Conservation (phyloP, 2,113 vertebrate species). For the Apaloderma vittatum region DNA sequence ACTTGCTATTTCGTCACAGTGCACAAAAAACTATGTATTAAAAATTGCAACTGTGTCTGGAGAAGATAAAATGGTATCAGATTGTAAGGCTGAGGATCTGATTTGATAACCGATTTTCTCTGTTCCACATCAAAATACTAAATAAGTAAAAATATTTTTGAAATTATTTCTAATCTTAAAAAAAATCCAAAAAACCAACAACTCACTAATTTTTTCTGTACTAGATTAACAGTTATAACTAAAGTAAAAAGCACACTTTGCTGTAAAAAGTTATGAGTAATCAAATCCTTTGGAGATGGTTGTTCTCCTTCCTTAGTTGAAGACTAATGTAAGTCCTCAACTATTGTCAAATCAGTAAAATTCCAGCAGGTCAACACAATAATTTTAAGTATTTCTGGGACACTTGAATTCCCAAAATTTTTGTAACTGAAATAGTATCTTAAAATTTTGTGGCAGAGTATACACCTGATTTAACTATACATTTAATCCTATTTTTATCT, state of each 20-base stretch:
- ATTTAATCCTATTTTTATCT: background rate
- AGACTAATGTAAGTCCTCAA: background rate
- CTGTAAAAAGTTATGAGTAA: background rate
- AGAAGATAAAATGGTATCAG: slow-evolving; percentile 25
- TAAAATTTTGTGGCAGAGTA: background rate
- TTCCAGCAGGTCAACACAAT: fast-evolving
- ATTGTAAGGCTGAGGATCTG: background rate
- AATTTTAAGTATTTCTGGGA: background rate
- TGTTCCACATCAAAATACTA: background rate
- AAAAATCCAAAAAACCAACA: background rate
- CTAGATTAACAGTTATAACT: background rate
- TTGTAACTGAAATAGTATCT: background rate
- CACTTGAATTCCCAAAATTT: background rate
- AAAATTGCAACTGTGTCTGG: background rate
- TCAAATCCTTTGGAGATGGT: background rate
- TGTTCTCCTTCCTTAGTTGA: background rate
- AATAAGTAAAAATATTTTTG: background rate
- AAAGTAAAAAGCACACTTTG: background rate
- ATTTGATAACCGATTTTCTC: background rate
- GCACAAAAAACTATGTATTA: background rate
- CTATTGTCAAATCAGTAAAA: background rate
- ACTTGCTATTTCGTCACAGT: background rate
- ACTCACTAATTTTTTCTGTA: background rate
- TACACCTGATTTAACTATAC: background rate
- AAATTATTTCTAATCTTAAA: background rate